phyloP scores from a whole-genome alignment of 64 coral and sea anemone species.

The Montipora cactus region DNA sequence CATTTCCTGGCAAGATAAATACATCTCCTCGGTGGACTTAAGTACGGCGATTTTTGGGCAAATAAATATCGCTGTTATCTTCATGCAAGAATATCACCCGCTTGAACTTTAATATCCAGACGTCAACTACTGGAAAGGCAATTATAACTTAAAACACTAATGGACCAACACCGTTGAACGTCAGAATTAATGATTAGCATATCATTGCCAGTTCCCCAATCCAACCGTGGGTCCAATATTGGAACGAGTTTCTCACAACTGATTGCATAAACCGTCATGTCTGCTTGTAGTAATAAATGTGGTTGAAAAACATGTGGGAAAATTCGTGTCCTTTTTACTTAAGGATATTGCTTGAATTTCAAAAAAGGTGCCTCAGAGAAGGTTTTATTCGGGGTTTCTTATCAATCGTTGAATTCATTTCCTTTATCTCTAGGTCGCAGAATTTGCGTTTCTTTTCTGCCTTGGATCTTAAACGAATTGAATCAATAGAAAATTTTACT shows the following conservation, averaged over 20 bases:
- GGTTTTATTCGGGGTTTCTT: too few species aligned
- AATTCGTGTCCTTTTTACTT: neutral
- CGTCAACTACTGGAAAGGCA: neutral
- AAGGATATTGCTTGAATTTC: too few species aligned
- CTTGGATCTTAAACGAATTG: too few species aligned
- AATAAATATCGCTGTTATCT: neutral
- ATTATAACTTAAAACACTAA: neutral
- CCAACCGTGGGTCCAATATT: neutral
- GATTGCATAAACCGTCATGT: neutral
- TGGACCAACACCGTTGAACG: neutral
- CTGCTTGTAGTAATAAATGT: neutral
- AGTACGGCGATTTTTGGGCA: neutral
- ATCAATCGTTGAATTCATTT: too few species aligned
- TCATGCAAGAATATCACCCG: neutral
- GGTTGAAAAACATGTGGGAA: neutral
- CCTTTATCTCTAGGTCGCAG: too few species aligned
- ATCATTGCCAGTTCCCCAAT: neutral
- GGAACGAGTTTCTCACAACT: neutral
- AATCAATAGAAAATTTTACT: too few species aligned
- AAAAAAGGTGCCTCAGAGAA: too few species aligned
- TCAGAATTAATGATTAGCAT: neutral
- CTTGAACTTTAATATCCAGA: neutral
- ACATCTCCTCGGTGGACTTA: neutral
- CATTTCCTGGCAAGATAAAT: constrained; percentile 4
- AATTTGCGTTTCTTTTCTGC: too few species aligned